Evolutionary conservation across 1,140 invertebrate species (phyloP), one percentile per base, ranked within the genome.

Genomic region (Acromyrmex charruanus): DNA sequence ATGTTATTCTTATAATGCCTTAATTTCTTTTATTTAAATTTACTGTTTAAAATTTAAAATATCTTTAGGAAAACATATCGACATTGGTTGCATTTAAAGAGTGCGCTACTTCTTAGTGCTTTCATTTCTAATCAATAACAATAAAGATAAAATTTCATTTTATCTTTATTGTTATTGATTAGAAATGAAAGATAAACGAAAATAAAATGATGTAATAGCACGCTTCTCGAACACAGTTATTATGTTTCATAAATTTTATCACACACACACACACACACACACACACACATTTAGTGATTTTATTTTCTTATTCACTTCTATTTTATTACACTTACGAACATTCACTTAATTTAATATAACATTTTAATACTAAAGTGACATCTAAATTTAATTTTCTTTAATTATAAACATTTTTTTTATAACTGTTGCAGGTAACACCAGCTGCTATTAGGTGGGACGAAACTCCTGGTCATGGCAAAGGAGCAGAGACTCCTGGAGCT

Each of bases 371-470:
- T 39, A 25, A 35, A 53, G 25, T 82, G 4, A 39, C 0, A 59
- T 61, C 16, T 35, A 68, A 68, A 53, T 25, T 44, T 49, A 75
- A 12, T 51, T 63, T 14, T 49, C 59, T 9, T 31, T 18, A 18
- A 9, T 35, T 72, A 1, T 35, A 31, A 65, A 51, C 49, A 53
- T 51, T 79, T 65, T 77, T 77, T 84, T 16, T 53, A 61, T 82
- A 86, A 79, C 75, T 79, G 80, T 89, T 92, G 92, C 92, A 97
- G 97, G 97, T 97, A 91, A 98, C 98, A 28, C 98, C 98, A 74
- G 97, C 97, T 28, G 96, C 97, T 74, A 96, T 97, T 88, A 96
- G 98, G 81, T 99, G 99, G 99, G 99, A 99, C 94, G 99, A 99
- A 95, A 99, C 99, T n/a, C 99, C 99, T 0, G 98, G 98, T 0